These are phyloP conservation scores for Porites cylindrica DNA, from an alignment of 92 coral and sea anemone genomes.

Conservation along the genomic window DNA sequence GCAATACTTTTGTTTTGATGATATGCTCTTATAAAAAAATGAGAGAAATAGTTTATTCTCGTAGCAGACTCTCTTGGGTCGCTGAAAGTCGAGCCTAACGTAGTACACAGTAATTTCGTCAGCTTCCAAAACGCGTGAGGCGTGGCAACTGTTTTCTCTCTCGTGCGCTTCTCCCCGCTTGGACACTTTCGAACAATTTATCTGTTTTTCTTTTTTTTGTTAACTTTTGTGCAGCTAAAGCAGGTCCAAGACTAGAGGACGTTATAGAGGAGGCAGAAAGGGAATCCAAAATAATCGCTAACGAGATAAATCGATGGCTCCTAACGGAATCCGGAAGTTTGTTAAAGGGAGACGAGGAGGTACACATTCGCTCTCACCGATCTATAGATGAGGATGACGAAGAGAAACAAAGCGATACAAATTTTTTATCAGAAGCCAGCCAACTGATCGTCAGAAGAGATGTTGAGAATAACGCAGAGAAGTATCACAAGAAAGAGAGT, in stretches of 20 bases:
- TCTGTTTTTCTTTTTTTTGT: slow-evolving; percentile 1
- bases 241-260: slow-evolving; percentile 26
- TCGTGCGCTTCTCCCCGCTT: too few species aligned
- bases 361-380: slow-evolving; percentile 41
- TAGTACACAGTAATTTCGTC: too few species aligned
- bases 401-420: slow-evolving; percentile 14
- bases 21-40: too few species aligned
- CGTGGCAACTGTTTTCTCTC: too few species aligned
- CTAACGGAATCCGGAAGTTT: slow-evolving; percentile 47
- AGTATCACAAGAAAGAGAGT: not conserved
- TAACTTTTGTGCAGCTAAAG: not conserved
- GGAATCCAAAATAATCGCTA: slow-evolving; percentile 77
- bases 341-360: slow-evolving; percentile 34
- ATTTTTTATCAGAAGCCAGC: slow-evolving; percentile 18
- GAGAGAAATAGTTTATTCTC: too few species aligned
- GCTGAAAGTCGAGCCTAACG: too few species aligned
- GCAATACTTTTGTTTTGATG: too few species aligned
- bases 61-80: too few species aligned
- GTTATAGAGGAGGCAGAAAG: slow-evolving; percentile 63
- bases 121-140: too few species aligned
- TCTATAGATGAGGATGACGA: slow-evolving; percentile 39
- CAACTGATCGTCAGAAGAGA: slow-evolving; percentile 21
- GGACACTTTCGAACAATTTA: too few species aligned
- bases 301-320: slow-evolving; percentile 80
- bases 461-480: not conserved